Evolutionary conservation across 2,797 vertebrate genomes (phyloP).

Genomic region (Sebastes vulpes): DNA sequence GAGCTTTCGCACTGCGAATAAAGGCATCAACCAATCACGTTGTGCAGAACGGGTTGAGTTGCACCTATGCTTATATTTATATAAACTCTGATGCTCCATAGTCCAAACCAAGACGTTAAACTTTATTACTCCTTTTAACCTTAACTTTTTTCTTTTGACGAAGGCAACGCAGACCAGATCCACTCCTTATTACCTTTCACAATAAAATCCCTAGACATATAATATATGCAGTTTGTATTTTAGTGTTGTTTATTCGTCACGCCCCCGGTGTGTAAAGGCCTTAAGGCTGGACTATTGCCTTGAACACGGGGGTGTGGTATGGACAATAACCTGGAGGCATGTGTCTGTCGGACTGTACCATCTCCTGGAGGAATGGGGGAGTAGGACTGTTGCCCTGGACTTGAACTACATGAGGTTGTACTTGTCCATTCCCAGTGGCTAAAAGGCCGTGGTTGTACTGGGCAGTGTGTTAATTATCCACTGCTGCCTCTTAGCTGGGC

Average conservation of each 20-base stretch:
- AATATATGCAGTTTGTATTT: background rate
- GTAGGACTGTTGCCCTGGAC: background rate
- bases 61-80: background rate
- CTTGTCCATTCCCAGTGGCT: background rate
- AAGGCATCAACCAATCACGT: background rate
- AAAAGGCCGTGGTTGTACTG: background rate
- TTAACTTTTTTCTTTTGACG: too few species aligned
- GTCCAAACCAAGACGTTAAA: background rate
- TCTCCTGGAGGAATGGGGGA: background rate
- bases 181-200: background rate
- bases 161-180: background rate
- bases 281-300: background rate
- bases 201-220: background rate
- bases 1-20: background rate
- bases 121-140: background rate
- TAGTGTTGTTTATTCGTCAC: background rate
- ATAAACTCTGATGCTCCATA: background rate
- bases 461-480: conserved; percentile 44
- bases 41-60: background rate
- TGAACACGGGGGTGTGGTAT: background rate
- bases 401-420: conserved; percentile 29
- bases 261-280: too few species aligned
- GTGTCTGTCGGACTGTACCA: background rate
- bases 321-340: background rate
- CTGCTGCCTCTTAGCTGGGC: conserved; percentile 34